Conservation (phyloP, 1,140 invertebrate species). For the Drosophila tani region DNA sequence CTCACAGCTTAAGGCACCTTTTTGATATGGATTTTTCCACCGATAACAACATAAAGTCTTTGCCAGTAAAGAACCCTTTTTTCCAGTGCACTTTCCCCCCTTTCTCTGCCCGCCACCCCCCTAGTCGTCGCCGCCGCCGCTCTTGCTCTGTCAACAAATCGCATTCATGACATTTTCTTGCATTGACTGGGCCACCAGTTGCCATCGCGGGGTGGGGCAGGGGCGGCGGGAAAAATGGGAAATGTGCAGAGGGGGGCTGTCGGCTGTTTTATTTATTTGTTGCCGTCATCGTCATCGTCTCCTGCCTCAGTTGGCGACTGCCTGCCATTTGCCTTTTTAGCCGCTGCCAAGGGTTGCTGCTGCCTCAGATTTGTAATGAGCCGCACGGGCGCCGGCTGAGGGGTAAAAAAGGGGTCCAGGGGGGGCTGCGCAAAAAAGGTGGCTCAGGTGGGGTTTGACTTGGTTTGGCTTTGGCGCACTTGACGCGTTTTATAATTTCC, state of each 20-base stretch:
- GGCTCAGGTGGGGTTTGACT: slow-evolving; percentile 44
- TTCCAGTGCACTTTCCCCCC: background rate
- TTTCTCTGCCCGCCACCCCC: background rate
- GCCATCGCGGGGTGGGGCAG: slow-evolving; percentile 20
- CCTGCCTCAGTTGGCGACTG: slow-evolving; percentile 16
- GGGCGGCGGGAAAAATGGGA: background rate
- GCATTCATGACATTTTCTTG: slow-evolving; percentile 81
- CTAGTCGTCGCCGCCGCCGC: background rate
- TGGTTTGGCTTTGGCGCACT: slow-evolving; percentile 70
- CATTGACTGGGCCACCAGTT: slow-evolving; percentile 68
- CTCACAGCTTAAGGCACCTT: background rate
- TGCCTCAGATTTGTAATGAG: slow-evolving; percentile 53
- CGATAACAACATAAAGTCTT: background rate
- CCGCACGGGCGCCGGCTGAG: background rate
- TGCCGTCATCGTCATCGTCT: slow-evolving; percentile 34
- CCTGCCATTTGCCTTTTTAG: slow-evolving; percentile 70
- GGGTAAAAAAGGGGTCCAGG: background rate
- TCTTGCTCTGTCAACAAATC: slow-evolving; percentile 60
- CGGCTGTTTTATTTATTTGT: slow-evolving; percentile 63
- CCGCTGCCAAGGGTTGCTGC: slow-evolving; percentile 53
- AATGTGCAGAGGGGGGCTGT: slow-evolving; percentile 16
- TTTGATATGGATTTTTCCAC: fast-evolving
- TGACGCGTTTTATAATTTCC: slow-evolving; percentile 82
- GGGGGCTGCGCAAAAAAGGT: background rate
- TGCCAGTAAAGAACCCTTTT: no score